A percentile compares a stretch with the other conserved stretches of the same genome.
phyloP scores from a whole-genome alignment of 30 jellyfish, hydroid and myxozoan species.

The Rhopilema esculentum region DNA sequence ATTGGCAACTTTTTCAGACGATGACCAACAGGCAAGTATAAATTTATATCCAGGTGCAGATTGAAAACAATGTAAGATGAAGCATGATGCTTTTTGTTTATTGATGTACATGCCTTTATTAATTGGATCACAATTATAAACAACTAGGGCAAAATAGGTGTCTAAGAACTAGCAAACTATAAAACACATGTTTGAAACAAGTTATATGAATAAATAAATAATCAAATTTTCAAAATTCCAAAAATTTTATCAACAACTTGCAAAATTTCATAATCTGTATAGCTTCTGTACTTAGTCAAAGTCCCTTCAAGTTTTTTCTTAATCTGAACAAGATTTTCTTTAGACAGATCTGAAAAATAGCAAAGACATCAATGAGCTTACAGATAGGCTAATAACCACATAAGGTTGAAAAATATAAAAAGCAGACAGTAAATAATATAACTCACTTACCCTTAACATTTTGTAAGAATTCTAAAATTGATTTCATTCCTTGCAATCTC shows the following conservation, averaged over 20 bases:
- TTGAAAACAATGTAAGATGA: too few relatives aligned
- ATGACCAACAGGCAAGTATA: too few relatives aligned
- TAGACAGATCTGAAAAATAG: not conserved
- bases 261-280: constrained; percentile 80
- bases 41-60: too few relatives aligned
- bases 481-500: constrained; percentile 56
- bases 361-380: not conserved
- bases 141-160: too few relatives aligned
- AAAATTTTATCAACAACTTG: constrained; percentile 36
- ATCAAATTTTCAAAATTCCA: not conserved
- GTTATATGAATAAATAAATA: not conserved
- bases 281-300: constrained; percentile 32
- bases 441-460: constrained; percentile 32
- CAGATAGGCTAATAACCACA: not conserved
- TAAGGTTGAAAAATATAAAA: not conserved
- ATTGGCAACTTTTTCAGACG: too few relatives aligned
- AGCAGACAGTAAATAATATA: not conserved
- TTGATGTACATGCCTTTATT: too few relatives aligned
- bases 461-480: constrained; percentile 27
- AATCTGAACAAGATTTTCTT: not conserved
- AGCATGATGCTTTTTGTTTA: too few relatives aligned
- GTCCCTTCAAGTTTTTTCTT: constrained; percentile 22
- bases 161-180: not conserved
- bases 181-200: not conserved
- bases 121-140: too few relatives aligned